phyloP scores from a whole-genome alignment of 2,888 invertebrate species.

The Schizaphis graminum region DNA sequence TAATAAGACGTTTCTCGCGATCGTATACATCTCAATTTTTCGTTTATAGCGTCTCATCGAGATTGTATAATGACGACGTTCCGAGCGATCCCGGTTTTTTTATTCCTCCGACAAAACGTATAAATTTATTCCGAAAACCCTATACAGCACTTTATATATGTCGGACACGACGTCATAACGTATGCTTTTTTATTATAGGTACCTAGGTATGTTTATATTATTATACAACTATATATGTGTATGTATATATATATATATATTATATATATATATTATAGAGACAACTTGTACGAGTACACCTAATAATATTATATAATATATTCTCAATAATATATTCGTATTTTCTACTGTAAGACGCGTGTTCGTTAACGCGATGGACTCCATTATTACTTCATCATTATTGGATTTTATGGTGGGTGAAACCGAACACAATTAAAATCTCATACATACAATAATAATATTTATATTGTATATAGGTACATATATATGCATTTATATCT shows the following conservation, averaged over 20 bases:
- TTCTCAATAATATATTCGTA: neutral
- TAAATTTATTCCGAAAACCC: constrained; percentile 39
- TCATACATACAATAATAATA: neutral
- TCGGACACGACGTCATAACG: constrained; percentile 3
- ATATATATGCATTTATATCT: neutral
- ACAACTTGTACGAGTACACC: neutral
- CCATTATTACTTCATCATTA: neutral
- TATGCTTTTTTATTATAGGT: constrained; percentile 12
- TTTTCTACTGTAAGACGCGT: neutral
- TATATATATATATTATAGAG: no score
- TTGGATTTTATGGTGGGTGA: neutral
- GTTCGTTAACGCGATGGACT: neutral
- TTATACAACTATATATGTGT: neutral
- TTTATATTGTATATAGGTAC: neutral
- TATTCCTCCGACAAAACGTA: neutral
- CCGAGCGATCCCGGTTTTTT: neutral
- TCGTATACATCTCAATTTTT: constrained; percentile 50
- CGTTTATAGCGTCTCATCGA: constrained; percentile 18
- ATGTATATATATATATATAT: no score
- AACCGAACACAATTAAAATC: neutral
- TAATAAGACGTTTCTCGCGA: constrained; percentile 58
- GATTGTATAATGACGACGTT: constrained; percentile 8
- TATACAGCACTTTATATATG: neutral
- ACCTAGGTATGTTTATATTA: neutral
- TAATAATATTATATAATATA: neutral